Evolutionary conservation across 2,797 vertebrate species (phyloP), one percentile per base, ranked within the genome.

Genomic region (Fringilla coelebs): DNA sequence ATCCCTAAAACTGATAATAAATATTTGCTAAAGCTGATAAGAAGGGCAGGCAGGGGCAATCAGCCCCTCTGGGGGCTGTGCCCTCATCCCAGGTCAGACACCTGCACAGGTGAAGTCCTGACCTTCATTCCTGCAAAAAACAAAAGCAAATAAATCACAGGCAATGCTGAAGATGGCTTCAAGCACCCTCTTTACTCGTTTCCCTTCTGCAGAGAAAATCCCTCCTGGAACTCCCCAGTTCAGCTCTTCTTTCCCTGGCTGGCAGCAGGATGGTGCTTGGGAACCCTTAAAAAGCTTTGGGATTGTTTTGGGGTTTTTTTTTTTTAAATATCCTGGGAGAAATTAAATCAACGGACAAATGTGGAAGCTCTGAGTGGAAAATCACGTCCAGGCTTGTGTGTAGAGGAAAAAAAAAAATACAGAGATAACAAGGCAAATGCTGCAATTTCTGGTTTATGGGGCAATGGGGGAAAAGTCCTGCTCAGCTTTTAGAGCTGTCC

Each of bases 391-490:
- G 81, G 54, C 58, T 74, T 48, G 78, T 68, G n/a, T 41, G 26
- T 2, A 58, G 72, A 63, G 28, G 25, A 71, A 48, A 52, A 29
- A 21, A 74, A 70, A 57, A 68, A 43, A 24, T 4, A 28, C 1
- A 9, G 43, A 6, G 90, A 91, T 61, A 93, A 83, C 55, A 91
- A 92, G 85, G 92, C 51, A 85, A 88, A 80, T 49, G 29, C 76
- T 92, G 89, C 92, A 81, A 38, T 89, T 89, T 70, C 54, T 45
- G 82, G 78, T 89, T 93, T 88, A 73, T n/a, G 76, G 85, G 87
- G n/a, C 78, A 74, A 51, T 1, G 9, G 72, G 90, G 84, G 25
- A 71, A 88, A 94, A 66, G 16, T 17, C 63, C 36, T 52, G 38
- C 82, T 83, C 58, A 36, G 82, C 66, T 88, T 88, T 88, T 51